Percentiles rank a stretch among this genome's conserved stretches.
Evolutionary conservation across 2,797 vertebrate species (phyloP).

Genomic region (Anas acuta): DNA sequence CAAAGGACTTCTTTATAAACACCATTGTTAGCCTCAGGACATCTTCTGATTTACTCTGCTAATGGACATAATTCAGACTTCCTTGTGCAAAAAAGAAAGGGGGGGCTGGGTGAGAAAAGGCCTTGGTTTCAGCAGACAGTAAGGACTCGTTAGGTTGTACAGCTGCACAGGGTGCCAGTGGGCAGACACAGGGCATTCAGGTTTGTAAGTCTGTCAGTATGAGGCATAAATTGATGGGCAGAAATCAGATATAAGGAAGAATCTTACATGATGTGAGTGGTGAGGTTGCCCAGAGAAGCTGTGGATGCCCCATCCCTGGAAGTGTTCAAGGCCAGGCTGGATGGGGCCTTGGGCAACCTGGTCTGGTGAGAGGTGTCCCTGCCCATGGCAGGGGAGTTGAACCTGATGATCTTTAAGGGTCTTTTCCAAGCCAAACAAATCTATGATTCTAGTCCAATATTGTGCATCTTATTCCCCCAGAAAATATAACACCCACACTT

Average conservation of each 20-base stretch:
- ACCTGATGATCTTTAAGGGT: background rate
- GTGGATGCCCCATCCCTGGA: background rate
- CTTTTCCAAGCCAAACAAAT: background rate
- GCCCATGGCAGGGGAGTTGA: background rate
- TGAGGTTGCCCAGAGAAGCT: background rate
- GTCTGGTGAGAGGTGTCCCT: background rate
- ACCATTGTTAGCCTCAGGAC: background rate
- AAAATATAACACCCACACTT: background rate
- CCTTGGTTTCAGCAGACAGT: background rate
- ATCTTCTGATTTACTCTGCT: background rate
- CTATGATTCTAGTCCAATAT: background rate
- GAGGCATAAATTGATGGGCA: background rate
- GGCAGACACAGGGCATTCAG: background rate
- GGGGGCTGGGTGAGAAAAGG: background rate
- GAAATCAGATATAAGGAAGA: background rate
- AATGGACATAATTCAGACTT: background rate
- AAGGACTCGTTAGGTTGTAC: background rate
- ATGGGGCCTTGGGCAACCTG: background rate
- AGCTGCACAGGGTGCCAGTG: background rate
- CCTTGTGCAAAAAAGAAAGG: background rate
- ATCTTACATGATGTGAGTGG: background rate
- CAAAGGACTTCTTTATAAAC: background rate
- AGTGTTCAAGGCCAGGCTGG: too few species aligned
- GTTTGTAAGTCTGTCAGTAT: background rate
- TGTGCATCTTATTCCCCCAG: accelerated